Evolutionary conservation across 2,888 invertebrate species (phyloP), one percentile per base, ranked within the genome.

Genomic region (Chrysolina americana): DNA sequence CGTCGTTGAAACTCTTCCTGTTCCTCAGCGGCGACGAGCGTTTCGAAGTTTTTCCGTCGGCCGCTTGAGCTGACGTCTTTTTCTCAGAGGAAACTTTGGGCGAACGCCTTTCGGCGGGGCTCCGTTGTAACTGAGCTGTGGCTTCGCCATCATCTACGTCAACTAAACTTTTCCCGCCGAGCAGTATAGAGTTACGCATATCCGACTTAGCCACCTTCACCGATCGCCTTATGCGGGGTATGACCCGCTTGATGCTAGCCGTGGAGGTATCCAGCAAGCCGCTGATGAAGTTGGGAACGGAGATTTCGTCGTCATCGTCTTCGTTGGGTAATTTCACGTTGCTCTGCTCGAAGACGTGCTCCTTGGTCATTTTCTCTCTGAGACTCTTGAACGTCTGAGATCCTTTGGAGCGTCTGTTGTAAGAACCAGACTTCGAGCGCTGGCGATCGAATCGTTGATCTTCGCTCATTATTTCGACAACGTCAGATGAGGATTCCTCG

Each of bases 401-500:
- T 9, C 28, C 66, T 50, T 11, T n/a, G 36, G 48, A 48, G 9
- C 50, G 17, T 28, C 66, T 21, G 6, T 1, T 1, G 9, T 5
- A 23, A 8, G 59, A 59, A 11, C 59, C n/a, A 2, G 15, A 36
- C n/a, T 59, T 59, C 3, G 19, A 1, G 9, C 21, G 17, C 53
- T 11, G 10, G 9, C 19, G 21, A 4, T 10, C 5, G 13, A 10
- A 48, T 48, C 8, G n/a, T 48, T 17, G 53, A 6, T 59, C 23
- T 8, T 59, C 59, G 13, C 13, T 28, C 15, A 36, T 9, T 15
- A 0, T 8, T 53, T 8, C n/a, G 6, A n/a, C n/a, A 2, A 23
- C 36, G 10, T 59, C 59, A 1, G 23, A 13, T 23, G 36, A 64
- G 11, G 63, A 70, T 44, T 77, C 77, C 10, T 75, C 77, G 2